Evolutionary conservation across 2,888 invertebrate genomes (phyloP), one percentile per base, ranked within the genome.

Genomic region (Pycnomerus fuliginosus): DNA sequence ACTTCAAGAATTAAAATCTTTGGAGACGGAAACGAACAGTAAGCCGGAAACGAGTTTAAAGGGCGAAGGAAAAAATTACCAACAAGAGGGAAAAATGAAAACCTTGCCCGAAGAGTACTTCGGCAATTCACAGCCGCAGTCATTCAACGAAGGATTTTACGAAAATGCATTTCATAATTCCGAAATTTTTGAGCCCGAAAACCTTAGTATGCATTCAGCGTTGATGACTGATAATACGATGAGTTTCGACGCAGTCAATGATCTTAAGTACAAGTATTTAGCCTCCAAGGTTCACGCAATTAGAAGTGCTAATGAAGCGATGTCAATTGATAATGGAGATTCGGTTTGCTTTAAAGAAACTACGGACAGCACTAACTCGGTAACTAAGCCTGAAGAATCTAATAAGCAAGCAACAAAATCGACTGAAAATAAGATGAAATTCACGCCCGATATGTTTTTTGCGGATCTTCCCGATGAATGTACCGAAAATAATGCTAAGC

Each of bases 371-470:
- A n/a, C n/a, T n/a, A n/a, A n/a, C n/a, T n/a, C n/a, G n/a, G n/a
- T n/a, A n/a, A n/a, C n/a, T 20, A 43, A 48, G 17, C 47, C 47
- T 2, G 38, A 47, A 29, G 43, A 47, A 30, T 24, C 43, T 7
- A 47, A 43, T 28, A 47, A 43, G 43, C 47, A 47, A 15, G 25
- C 47, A 10, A 30, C 33, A 11, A 12, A 42, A 11, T 35, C 42
- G 27, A 16, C 12, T 12, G 35, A 45, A 20, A 37, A 28, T 25
- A 16, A 14, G 5, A 8, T 44, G 36, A 61, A 62, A 39, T 64
- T 64, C 45, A 61, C 63, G 3, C 64, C 65, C 1, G 64, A 65
- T 39, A 65, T 63, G 36, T 65, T 65, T 46, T 64, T 65, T 33
- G 56, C 62, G 3, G 62, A 62, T 33, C 40, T 49, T 4, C 27